These are phyloP conservation scores for Gobio gobio DNA, from an alignment of 2,113 vertebrate genomes.

Conservation along the genomic window DNA sequence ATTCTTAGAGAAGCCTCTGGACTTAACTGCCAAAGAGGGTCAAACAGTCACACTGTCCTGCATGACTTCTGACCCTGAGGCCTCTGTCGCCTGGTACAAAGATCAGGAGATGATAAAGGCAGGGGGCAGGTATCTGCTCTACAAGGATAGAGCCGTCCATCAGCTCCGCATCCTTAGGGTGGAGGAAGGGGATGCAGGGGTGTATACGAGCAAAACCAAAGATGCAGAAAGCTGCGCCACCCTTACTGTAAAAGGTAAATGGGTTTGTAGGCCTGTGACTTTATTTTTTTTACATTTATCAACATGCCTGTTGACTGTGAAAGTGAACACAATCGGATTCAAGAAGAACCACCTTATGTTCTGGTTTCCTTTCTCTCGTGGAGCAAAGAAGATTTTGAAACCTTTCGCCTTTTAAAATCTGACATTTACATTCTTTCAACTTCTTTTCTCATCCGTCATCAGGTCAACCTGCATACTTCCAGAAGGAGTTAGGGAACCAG, in stretches of 20 bases:
- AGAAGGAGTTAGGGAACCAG: constrained; percentile 79
- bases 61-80: constrained; percentile 76
- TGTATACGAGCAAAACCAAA: constrained; percentile 78
- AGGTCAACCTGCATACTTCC: constrained; percentile 82
- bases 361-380: neutral
- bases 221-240: constrained; percentile 79
- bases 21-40: constrained; percentile 75
- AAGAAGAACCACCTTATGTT: neutral
- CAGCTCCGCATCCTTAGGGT: constrained; percentile 75
- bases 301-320: neutral
- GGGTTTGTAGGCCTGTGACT: constrained; percentile 8
- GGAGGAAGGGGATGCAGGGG: constrained; percentile 74
- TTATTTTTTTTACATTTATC: neutral
- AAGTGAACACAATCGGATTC: neutral
- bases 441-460: constrained; percentile 55
- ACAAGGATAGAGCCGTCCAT: constrained; percentile 64
- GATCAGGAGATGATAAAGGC: constrained; percentile 62
- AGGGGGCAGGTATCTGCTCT: constrained; percentile 72
- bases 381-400: neutral
- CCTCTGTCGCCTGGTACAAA: constrained; percentile 67
- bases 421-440: constrained; percentile 39
- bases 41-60: constrained; percentile 77
- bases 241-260: constrained; percentile 82
- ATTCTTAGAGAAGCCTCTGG: constrained; percentile 73
- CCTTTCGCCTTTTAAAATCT: neutral